These are phyloP conservation scores for Troides helena DNA, from an alignment of 2,888 invertebrate species.

Conservation along the genomic window DNA sequence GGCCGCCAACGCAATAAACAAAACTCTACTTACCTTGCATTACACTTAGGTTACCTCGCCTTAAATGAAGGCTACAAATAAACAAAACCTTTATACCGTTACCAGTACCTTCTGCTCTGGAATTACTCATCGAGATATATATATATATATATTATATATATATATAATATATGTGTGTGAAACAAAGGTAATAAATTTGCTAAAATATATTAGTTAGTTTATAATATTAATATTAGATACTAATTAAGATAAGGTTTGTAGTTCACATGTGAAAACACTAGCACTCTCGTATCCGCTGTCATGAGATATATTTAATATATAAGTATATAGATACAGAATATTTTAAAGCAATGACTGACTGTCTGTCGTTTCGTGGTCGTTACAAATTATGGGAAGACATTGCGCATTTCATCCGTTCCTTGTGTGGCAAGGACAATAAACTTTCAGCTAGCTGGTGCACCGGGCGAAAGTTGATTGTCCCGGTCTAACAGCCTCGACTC, in stretches of 20 bases:
- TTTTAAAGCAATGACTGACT: constrained; percentile 67
- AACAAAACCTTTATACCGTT: constrained; percentile 59
- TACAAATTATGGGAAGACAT: constrained; percentile 81
- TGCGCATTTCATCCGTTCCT: constrained; percentile 81
- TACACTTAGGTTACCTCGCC: constrained; percentile 59
- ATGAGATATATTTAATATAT: constrained; percentile 72
- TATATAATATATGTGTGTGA: constrained; percentile 36
- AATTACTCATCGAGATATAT: constrained; percentile 56
- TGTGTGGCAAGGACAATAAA: constrained; percentile 69
- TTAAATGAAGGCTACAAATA: constrained; percentile 64
- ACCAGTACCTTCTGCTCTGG: constrained; percentile 74
- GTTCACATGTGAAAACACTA: constrained; percentile 81
- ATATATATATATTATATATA: constrained; percentile 25
- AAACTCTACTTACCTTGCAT: constrained; percentile 60
- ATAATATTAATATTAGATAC: constrained; percentile 75
- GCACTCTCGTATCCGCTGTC: constrained; percentile 77
- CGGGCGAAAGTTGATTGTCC: constrained; percentile 57
- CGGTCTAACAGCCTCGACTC: constrained; percentile 63
- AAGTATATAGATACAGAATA: constrained; percentile 71
- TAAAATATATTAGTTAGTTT: constrained; percentile 70
- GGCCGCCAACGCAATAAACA: constrained; percentile 37
- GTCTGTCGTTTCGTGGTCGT: constrained; percentile 44
- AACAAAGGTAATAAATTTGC: constrained; percentile 63
- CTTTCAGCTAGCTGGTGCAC: constrained; percentile 42
- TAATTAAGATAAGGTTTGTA: constrained; percentile 69